These are phyloP conservation scores for Saccostrea cuccullata DNA, from an alignment of 1,140 invertebrate species.

Conservation along the genomic window DNA sequence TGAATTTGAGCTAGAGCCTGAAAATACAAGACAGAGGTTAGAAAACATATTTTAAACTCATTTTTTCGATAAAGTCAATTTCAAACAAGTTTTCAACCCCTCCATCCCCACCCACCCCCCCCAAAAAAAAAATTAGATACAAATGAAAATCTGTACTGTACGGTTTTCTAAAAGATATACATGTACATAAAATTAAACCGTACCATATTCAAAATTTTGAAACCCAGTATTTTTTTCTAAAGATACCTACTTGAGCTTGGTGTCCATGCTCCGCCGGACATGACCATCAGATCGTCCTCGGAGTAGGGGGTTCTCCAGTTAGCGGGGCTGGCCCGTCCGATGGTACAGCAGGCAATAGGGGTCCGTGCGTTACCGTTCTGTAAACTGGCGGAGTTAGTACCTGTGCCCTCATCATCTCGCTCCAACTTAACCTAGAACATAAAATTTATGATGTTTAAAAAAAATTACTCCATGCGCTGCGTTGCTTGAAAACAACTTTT, in stretches of 20 bases:
- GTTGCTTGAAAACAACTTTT: too few species aligned
- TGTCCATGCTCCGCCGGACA: constrained; percentile 31
- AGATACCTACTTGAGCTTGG: not conserved
- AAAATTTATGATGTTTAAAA: too few species aligned
- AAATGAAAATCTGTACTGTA: not conserved
- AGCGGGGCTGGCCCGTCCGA: constrained; percentile 57
- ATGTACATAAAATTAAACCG: not conserved
- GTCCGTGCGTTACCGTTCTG: constrained; percentile 62
- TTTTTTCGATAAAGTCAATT: too few species aligned
- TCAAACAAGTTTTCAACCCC: too few species aligned
- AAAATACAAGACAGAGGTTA: not conserved
- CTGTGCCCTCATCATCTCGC: constrained; percentile 63
- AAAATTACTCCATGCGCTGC: too few species aligned
- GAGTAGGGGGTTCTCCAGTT: constrained; percentile 63
- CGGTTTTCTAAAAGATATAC: too few species aligned
- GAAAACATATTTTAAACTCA: not conserved
- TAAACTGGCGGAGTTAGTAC: constrained; percentile 55
- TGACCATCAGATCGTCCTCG: constrained; percentile 47
- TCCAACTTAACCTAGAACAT: constrained; percentile 60
- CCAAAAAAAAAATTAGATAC: not conserved
- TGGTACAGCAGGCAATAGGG: constrained; percentile 62
- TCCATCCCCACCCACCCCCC: too few species aligned
- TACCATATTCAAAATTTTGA: not conserved
- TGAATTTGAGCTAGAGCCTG: not conserved
- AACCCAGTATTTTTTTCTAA: not conserved